A percentile compares a stretch with the other conserved stretches of the same genome.
These are phyloP conservation scores for Thereuonema tuberculata DNA, from an alignment of 1,140 invertebrate species.

Conservation along the genomic window DNA sequence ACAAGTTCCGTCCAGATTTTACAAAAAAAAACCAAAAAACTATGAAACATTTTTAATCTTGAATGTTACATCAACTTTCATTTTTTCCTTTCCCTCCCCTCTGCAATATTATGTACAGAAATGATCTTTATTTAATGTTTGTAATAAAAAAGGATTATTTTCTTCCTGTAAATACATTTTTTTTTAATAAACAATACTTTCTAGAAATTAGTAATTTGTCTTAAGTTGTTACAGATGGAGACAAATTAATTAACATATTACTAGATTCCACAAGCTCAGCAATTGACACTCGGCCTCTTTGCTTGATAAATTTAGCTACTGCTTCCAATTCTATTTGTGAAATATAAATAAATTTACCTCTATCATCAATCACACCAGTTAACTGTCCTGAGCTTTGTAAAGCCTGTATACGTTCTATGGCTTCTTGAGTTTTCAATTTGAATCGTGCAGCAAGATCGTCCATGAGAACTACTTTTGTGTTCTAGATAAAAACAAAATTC, in stretches of 20 bases:
- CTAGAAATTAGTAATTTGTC: not conserved
- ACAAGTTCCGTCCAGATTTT: too few relatives aligned
- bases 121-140: too few relatives aligned
- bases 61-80: too few relatives aligned
- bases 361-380: slow-evolving; percentile 89
- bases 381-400: slow-evolving; percentile 57
- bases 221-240: slow-evolving; percentile 21
- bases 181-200: not conserved
- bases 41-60: too few relatives aligned
- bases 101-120: too few relatives aligned
- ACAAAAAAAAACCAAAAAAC: too few relatives aligned
- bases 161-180: too few relatives aligned
- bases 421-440: slow-evolving; percentile 78
- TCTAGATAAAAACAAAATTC: slow-evolving; percentile 33
- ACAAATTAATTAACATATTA: slow-evolving; percentile 80
- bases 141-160: too few relatives aligned
- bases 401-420: slow-evolving; percentile 70
- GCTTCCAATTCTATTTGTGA: slow-evolving; percentile 76
- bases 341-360: slow-evolving; percentile 98
- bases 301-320: slow-evolving; percentile 91
- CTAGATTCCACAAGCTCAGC: slow-evolving; percentile 85
- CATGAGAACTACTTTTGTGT: slow-evolving; percentile 84
- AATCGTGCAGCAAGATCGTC: slow-evolving; percentile 88
- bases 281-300: slow-evolving; percentile 86
- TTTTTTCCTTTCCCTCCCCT: too few relatives aligned